Percentiles rank a stretch among this genome's conserved stretches.
Evolutionary conservation across 2,888 invertebrate genomes (phyloP).

Genomic region (Andrena haemorrhoa): DNA sequence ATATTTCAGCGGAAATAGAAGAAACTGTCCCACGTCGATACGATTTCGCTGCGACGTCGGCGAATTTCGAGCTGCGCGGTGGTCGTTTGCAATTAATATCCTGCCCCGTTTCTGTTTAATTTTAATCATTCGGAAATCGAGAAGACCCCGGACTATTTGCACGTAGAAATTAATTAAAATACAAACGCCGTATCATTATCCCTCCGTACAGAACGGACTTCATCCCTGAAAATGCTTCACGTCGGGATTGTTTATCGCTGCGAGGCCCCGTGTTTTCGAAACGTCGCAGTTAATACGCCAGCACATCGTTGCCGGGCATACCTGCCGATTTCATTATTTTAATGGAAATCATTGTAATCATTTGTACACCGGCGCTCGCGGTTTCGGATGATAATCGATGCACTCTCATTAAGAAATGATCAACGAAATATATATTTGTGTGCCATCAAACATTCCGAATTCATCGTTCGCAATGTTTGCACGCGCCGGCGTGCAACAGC

Average conservation of each 20-base stretch:
- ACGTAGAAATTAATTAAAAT: conserved; percentile 22
- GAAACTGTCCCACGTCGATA: too few species aligned
- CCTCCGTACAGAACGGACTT: background rate
- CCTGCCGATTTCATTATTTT: conserved; percentile 22
- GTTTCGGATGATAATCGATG: conserved; percentile 8
- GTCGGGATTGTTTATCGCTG: background rate
- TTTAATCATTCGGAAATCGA: too few species aligned
- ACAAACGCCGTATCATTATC: background rate
- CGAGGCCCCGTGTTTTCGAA: background rate
- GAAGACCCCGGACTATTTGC: background rate
- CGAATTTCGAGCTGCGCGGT: too few species aligned
- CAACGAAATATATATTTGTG: background rate
- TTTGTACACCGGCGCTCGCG: background rate
- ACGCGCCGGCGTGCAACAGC: background rate
- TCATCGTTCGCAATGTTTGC: background rate
- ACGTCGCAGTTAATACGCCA: conserved; percentile 4
- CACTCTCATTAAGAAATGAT: background rate
- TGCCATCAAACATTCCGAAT: background rate
- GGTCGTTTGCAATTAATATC: too few species aligned
- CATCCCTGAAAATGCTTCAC: background rate
- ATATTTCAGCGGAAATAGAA: too few species aligned
- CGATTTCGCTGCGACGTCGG: too few species aligned
- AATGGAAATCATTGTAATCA: background rate
- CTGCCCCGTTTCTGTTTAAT: too few species aligned
- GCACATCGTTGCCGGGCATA: background rate